Percentiles rank a stretch among this genome's conserved stretches.
Conservation (phyloP, 1,140 invertebrate species). For the Radopholus similis region DNA sequence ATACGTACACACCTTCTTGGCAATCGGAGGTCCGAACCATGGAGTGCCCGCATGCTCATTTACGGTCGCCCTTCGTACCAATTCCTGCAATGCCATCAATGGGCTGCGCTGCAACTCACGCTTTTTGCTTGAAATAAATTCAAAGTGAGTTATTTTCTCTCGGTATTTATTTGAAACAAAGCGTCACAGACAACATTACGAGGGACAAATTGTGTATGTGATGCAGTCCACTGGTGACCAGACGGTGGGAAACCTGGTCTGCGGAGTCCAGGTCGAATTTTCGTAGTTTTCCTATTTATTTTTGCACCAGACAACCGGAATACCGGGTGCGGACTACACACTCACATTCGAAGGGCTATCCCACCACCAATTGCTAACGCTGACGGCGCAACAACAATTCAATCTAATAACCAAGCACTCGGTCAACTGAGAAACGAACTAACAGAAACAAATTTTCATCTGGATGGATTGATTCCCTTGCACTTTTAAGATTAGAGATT, state of each 20-base stretch:
- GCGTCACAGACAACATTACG: slow-evolving; percentile 15
- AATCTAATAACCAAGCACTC: slow-evolving; percentile 8
- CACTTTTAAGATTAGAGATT: too few species aligned
- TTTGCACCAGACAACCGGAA: neutral
- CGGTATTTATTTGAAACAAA: neutral
- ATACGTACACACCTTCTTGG: slow-evolving; percentile 19
- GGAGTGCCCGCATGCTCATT: neutral
- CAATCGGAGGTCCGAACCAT: slow-evolving; percentile 4
- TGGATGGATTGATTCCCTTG: too few species aligned
- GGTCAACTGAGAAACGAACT: slow-evolving; percentile 1
- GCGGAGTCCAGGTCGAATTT: slow-evolving; percentile 1
- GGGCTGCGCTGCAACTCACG: slow-evolving; percentile 2
- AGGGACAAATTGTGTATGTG: slow-evolving; percentile 7
- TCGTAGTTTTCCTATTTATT: neutral
- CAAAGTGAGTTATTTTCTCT: neutral
- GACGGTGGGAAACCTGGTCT: slow-evolving; percentile 11
- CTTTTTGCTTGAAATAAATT: slow-evolving; percentile 14
- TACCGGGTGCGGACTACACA: slow-evolving; percentile 11
- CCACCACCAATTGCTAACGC: slow-evolving; percentile 9
- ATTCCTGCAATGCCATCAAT: slow-evolving; percentile 14
- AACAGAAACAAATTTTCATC: too few species aligned
- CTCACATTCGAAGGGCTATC: slow-evolving; percentile 15
- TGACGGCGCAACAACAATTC: slow-evolving; percentile 14
- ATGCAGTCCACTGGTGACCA: slow-evolving; percentile 15
- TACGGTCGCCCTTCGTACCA: neutral